Base-by-base conservation (phyloP, 2,888 invertebrate genomes). In the Crematogaster levior region DNA sequence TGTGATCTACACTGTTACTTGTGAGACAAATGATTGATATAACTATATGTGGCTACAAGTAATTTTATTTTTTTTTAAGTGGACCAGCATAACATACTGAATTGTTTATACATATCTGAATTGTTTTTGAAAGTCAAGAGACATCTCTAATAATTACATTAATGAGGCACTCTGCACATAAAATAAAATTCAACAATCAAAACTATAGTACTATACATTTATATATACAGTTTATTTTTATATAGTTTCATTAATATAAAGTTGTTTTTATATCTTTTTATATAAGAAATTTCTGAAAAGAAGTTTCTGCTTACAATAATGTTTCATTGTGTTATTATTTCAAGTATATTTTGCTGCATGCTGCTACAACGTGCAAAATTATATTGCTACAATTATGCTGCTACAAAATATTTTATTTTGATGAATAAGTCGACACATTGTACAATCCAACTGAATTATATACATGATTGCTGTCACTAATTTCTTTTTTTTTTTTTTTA, bases 191-290 rank as follows among this genome's bases (percentile, higher is more conserved):
- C 6, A 1, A 40, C 21, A 53, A 53, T 70, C 3, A 0, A 61
- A 48, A 21, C 0, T 74, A 18, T 51, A 30, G 43, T 30, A 15
- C 1, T 34, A 24, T 30, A 53, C 15, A 40, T 30, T 30, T n/a
- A n/a, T n/a, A n/a, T n/a, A n/a, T n/a, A n/a, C n/a, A n/a, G n/a
- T n/a, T n/a, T n/a, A n/a, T n/a, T n/a, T n/a, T n/a, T n/a, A n/a
- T 61, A 40, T 51, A 63, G 40, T 51, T 75, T 15, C 12, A 40
- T 77, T 40, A n/a, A n/a, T n/a, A n/a, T n/a, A 53, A 40, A 68
- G 5, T 66, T 66, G 1, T n/a, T 53, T 24, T 15, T n/a, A 48
- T 48, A 66, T 37, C 1, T 74, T 51, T 61, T 61, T 3, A 2
- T 18, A 70, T 37, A 73, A 46, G n/a, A n/a, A n/a, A n/a, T n/a